Conservation (phyloP, 2,888 invertebrate genomes). For the Diadromus collaris region DNA sequence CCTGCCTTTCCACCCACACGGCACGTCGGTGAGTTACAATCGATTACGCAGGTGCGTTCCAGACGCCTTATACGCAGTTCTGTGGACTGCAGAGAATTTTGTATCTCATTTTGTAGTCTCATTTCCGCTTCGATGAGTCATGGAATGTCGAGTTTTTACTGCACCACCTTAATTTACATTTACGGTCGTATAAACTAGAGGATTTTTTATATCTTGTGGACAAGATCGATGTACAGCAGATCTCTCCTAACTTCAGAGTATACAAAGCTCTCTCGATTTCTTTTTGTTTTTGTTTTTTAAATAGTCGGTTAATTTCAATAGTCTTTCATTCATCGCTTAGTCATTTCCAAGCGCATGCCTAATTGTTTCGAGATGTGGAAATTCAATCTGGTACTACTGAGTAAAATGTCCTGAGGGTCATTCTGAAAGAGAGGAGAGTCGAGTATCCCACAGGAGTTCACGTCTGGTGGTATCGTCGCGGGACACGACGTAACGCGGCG, state of each 20-base stretch:
- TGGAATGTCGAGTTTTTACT: neutral
- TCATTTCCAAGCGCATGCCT: too few relatives aligned
- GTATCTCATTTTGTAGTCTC: neutral
- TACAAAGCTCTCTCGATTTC: neutral
- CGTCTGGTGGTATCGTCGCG: constrained; percentile 13
- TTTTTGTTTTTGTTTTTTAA: too few relatives aligned
- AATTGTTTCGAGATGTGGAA: too few relatives aligned
- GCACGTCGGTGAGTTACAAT: constrained; percentile 27
- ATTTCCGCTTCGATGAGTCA: neutral
- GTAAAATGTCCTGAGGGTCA: neutral
- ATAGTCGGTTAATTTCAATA: neutral
- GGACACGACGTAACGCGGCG: constrained; percentile 36
- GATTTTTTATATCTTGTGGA: neutral
- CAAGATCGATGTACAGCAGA: neutral
- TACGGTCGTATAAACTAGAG: neutral
- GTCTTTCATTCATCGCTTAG: neutral
- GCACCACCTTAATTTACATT: neutral
- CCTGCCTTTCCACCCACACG: constrained; percentile 33
- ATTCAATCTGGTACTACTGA: neutral
- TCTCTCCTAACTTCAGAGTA: neutral
- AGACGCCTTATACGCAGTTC: constrained; percentile 24
- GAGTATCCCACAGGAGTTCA: neutral
- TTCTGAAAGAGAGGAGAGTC: neutral
- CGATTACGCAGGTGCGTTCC: constrained; percentile 42
- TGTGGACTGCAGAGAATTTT: neutral